phyloP scores from a whole-genome alignment of 2,888 invertebrate species.

The Lysandra coridon region DNA sequence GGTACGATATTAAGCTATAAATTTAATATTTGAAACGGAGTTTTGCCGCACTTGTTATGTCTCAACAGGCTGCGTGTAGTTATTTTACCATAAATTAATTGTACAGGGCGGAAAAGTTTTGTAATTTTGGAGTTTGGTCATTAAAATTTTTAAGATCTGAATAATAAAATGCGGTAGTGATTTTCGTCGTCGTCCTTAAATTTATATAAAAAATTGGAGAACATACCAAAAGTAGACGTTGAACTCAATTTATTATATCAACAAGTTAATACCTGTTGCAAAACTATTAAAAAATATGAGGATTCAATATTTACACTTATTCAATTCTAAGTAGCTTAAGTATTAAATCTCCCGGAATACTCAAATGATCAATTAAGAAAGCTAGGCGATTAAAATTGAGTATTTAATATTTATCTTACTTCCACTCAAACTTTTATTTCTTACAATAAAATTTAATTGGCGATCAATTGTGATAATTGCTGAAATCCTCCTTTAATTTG shows the following conservation, averaged over 20 bases:
- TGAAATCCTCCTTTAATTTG: background rate
- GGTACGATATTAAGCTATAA: conserved; percentile 12
- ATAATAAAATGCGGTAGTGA: background rate
- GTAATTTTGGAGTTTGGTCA: background rate
- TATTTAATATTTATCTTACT: conserved; percentile 13
- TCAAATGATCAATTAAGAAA: conserved; percentile 4
- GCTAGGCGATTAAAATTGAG: background rate
- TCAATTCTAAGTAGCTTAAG: background rate
- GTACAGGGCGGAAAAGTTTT: background rate
- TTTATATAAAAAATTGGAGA: background rate
- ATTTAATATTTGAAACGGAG: background rate
- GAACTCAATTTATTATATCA: too few species aligned
- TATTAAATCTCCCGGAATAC: background rate
- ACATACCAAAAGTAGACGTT: background rate
- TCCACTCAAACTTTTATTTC: background rate
- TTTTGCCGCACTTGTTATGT: background rate
- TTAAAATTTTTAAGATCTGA: background rate
- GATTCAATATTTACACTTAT: background rate
- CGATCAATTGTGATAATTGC: background rate
- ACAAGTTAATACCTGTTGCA: too few species aligned
- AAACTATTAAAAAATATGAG: too few species aligned
- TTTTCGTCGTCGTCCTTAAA: background rate
- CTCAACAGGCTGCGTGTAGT: conserved; percentile 12
- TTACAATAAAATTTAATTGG: conserved; percentile 6
- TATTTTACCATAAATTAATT: background rate